Conservation (phyloP, 2,797 vertebrate species). For the Molossus molossus region DNA sequence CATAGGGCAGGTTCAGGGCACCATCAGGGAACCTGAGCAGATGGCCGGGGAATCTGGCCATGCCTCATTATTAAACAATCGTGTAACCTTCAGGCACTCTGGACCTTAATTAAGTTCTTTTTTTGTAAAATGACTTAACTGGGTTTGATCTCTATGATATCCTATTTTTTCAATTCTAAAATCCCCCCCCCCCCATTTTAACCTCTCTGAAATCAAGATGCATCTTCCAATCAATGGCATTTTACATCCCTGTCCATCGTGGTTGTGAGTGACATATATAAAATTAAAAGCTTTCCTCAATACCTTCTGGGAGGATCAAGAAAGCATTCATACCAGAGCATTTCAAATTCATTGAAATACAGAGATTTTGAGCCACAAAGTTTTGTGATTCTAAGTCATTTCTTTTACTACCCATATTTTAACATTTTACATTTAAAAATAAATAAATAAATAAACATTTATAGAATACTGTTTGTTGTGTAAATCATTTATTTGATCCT, state of each 20-base stretch:
- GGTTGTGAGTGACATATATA: slow-evolving; percentile 45
- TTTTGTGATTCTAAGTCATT: slow-evolving; percentile 27
- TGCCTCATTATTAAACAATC: slow-evolving; percentile 66
- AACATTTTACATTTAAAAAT: slow-evolving; percentile 34
- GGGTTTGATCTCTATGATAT: slow-evolving; percentile 16
- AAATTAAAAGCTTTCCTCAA: slow-evolving; percentile 49
- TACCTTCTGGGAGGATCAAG: background rate
- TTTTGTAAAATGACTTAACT: slow-evolving; percentile 62
- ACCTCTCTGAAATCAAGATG: background rate
- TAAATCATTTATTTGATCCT: background rate
- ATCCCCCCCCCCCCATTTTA: slow-evolving; percentile 23
- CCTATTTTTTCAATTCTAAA: slow-evolving; percentile 46
- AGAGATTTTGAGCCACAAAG: background rate
- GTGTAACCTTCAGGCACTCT: slow-evolving; percentile 33
- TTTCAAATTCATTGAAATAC: slow-evolving; percentile 23
- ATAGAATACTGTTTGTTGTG: background rate
- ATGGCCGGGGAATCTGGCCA: slow-evolving; percentile 23
- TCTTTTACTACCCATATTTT: slow-evolving; percentile 20
- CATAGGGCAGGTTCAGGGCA: slow-evolving; percentile 19
- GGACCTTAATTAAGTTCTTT: slow-evolving; percentile 65
- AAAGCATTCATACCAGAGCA: background rate
- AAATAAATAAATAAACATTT: slow-evolving; percentile 12
- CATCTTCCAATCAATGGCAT: slow-evolving; percentile 40
- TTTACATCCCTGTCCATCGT: slow-evolving; percentile 35
- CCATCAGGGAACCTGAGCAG: slow-evolving; percentile 60